Evolutionary conservation across 2,888 invertebrate genomes (phyloP).

Genomic region (Cyclophora punctaria): DNA sequence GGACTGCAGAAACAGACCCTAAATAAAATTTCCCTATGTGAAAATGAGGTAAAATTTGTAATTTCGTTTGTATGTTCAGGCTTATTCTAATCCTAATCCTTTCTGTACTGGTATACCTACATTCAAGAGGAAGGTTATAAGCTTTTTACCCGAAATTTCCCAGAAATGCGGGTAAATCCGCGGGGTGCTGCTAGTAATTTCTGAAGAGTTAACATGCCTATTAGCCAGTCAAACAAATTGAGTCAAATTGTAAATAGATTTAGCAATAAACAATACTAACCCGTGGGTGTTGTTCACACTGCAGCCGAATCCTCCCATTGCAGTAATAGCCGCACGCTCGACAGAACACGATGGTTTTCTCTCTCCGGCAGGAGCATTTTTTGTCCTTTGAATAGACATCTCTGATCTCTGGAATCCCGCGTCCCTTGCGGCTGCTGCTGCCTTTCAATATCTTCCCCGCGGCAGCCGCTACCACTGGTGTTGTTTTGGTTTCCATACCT

Average conservation of each 20-base stretch:
- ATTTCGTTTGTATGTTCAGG: too few species aligned
- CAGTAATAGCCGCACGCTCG: slow-evolving; percentile 63
- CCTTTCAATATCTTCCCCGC: slow-evolving; percentile 41
- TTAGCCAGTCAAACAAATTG: not conserved
- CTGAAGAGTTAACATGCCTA: not conserved
- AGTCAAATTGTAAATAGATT: not conserved
- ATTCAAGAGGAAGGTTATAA: too few species aligned
- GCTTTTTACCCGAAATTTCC: too few species aligned
- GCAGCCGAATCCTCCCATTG: slow-evolving; percentile 59
- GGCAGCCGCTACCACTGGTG: slow-evolving; percentile 58
- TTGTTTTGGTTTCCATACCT: slow-evolving; percentile 34
- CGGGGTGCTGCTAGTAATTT: too few species aligned
- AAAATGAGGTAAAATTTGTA: too few species aligned
- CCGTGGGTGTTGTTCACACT: slow-evolving; percentile 55
- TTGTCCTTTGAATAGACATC: slow-evolving; percentile 36
- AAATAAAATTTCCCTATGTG: too few species aligned
- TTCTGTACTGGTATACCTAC: too few species aligned
- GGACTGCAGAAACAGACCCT: too few species aligned
- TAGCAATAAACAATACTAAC: slow-evolving; percentile 31
- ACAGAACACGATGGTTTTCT: slow-evolving; percentile 61
- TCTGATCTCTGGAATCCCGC: slow-evolving; percentile 52
- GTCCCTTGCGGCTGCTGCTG: slow-evolving; percentile 39
- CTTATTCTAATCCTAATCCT: too few species aligned
- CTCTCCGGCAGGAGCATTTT: slow-evolving; percentile 54
- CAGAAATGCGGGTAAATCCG: too few species aligned